phyloP scores from a whole-genome alignment of 2,113 vertebrate genomes.

The Glaucomys volans region DNA sequence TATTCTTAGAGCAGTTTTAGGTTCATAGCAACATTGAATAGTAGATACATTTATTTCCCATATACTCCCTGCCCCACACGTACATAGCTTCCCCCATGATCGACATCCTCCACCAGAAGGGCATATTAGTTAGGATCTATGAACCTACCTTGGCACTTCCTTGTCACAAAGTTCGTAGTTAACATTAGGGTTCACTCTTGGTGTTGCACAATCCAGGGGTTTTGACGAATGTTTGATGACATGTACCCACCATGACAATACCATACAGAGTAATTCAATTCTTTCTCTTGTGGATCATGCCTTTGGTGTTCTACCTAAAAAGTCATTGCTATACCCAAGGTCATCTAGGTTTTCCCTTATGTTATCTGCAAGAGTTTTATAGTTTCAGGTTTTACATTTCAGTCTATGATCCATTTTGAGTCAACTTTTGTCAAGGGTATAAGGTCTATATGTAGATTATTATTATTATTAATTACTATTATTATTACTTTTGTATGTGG shows the following conservation, averaged over 20 bases:
- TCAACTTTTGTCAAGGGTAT: too few species aligned
- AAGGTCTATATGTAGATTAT: too few species aligned
- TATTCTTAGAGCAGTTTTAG: neutral
- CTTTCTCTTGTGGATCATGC: neutral
- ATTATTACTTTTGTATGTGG: too few species aligned
- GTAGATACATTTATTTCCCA: neutral
- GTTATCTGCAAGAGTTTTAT: neutral
- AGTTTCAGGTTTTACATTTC: neutral
- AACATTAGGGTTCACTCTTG: neutral
- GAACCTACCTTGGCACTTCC: neutral
- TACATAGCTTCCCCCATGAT: neutral
- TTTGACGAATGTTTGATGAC: neutral
- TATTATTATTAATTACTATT: too few species aligned
- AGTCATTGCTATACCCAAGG: neutral
- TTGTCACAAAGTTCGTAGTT: neutral
- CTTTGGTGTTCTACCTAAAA: neutral
- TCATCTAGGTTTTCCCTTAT: neutral
- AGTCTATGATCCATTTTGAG: too few species aligned
- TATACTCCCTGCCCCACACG: neutral
- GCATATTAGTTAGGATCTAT: neutral
- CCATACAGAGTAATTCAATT: neutral
- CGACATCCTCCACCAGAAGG: neutral
- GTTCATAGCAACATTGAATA: neutral
- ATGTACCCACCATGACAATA: neutral
- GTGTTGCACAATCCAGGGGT: neutral